Percentiles rank a stretch among this genome's conserved stretches.
These are phyloP conservation scores for Sarcophaga caerulescens DNA, from an alignment of 2,888 invertebrate genomes.

Conservation along the genomic window DNA sequence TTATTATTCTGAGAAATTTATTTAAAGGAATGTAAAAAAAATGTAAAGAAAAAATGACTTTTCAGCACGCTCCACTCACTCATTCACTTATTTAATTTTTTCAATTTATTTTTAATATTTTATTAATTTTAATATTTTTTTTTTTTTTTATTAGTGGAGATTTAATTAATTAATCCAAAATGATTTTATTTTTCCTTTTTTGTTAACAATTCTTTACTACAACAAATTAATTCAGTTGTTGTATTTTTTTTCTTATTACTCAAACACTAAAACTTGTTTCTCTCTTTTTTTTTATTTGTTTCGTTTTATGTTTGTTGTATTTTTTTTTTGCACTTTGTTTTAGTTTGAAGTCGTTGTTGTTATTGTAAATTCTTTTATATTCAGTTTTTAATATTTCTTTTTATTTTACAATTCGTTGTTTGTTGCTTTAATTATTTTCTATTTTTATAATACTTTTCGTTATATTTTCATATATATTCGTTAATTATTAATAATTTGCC, in stretches of 20 bases:
- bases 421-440: conserved; percentile 6
- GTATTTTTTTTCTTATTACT: conserved; percentile 12
- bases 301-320: conserved; percentile 42
- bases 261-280: conserved; percentile 54
- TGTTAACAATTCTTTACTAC: no score
- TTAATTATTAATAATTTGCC: conserved; percentile 9
- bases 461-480: conserved; percentile 6
- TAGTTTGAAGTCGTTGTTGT: conserved; percentile 52
- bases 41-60: no score
- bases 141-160: neutral
- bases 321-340: conserved; percentile 61
- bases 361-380: conserved; percentile 56
- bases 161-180: neutral
- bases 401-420: conserved; percentile 45
- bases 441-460: conserved; percentile 9
- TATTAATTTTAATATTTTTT: neutral
- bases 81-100: neutral
- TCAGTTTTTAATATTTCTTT: conserved; percentile 13
- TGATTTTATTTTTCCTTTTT: no score
- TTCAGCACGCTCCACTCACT: neutral
- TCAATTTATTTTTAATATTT: neutral
- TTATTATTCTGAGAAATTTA: conserved; percentile 43
- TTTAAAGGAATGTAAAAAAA: neutral
- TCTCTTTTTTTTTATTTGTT: neutral
- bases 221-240: neutral